Percentiles rank a stretch among this genome's conserved stretches.
phyloP scores from a whole-genome alignment of 2,888 invertebrate species.

The Agrenia bidenticulata region DNA sequence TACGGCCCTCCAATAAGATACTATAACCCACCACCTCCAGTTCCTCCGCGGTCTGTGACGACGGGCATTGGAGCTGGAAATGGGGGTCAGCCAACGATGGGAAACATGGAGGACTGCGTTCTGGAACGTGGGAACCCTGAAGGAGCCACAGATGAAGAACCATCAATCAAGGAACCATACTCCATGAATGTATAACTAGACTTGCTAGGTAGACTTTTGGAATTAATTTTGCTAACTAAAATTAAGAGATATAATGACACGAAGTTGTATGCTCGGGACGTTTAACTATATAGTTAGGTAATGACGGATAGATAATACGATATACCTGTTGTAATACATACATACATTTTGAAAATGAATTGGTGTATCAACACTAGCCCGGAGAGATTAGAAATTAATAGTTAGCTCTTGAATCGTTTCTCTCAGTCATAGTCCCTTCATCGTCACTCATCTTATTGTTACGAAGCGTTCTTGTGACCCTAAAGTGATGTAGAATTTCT shows the following conservation, averaged over 20 bases:
- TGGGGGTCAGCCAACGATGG: constrained; percentile 17
- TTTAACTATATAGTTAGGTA: no score
- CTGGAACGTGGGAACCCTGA: constrained; percentile 72
- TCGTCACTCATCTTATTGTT: no score
- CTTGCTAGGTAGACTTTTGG: constrained; percentile 7
- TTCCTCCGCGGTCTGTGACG: constrained; percentile 44
- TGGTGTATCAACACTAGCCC: no score
- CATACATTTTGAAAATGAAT: no score
- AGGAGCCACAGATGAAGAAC: constrained; percentile 57
- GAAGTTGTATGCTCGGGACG: no score
- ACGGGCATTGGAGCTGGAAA: constrained; percentile 30
- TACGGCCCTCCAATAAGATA: constrained; percentile 52
- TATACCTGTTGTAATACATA: no score
- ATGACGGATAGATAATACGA: no score
- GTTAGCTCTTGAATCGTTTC: no score
- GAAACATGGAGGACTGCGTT: constrained; percentile 32
- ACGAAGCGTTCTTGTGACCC: no score
- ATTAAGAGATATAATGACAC: neutral
- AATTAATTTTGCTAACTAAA: constrained; percentile 5
- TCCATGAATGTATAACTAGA: constrained; percentile 51
- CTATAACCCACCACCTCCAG: constrained; percentile 50
- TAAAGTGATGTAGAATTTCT: no score
- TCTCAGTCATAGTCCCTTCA: no score
- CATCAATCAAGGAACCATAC: constrained; percentile 49
- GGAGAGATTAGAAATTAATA: no score